Percentiles rank a stretch among this genome's conserved stretches.
phyloP scores from a whole-genome alignment of 2,113 vertebrate genomes.

The Nothocercus julius region DNA sequence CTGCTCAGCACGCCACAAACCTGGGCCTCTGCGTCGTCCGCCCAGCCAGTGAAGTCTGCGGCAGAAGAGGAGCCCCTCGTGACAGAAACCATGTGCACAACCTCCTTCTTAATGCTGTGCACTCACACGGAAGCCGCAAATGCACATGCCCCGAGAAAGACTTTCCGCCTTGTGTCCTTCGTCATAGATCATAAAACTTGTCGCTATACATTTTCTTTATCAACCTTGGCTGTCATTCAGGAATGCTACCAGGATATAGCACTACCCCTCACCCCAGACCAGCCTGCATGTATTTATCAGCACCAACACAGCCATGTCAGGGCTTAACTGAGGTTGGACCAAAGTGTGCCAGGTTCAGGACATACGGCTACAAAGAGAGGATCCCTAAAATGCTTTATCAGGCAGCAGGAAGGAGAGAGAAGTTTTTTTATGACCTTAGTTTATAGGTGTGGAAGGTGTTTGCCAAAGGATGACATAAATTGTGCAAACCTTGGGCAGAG shows the following conservation, averaged over 20 bases:
- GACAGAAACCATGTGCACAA: neutral
- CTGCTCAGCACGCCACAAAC: neutral
- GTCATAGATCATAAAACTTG: neutral
- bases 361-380: neutral
- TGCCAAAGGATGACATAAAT: constrained; percentile 29
- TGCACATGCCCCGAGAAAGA: neutral
- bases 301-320: neutral
- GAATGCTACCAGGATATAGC: neutral
- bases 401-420: neutral
- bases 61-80: neutral
- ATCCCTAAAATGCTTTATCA: neutral
- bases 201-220: neutral
- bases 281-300: neutral
- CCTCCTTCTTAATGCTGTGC: neutral
- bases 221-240: constrained; percentile 38
- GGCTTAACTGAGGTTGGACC: neutral
- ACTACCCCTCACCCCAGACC: neutral
- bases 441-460: neutral
- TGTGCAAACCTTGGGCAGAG: neutral
- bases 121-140: neutral
- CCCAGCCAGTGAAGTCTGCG: neutral
- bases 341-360: fast-evolving
- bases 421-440: neutral
- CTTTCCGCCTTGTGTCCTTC: neutral
- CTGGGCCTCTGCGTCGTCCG: neutral